Evolutionary conservation across 2,797 vertebrate species (phyloP).

Genomic region (Kryptolebias ocellatus): DNA sequence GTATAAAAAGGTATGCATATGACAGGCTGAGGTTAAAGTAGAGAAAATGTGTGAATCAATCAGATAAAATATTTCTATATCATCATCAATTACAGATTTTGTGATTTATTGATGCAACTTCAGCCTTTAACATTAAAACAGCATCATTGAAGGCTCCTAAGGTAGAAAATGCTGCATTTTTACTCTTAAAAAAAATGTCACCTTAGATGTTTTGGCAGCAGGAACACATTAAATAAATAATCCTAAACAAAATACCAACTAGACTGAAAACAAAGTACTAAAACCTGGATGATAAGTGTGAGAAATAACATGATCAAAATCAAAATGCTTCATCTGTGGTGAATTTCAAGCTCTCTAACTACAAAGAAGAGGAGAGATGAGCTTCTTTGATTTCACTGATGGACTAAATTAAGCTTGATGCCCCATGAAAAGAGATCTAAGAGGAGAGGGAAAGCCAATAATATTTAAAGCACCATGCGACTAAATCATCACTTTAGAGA

Average conservation of each 20-base stretch:
- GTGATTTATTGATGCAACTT: too few relatives aligned
- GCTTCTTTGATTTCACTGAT: slow-evolving; percentile 22
- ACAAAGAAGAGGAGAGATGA: slow-evolving; percentile 28
- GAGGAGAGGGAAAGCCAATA: slow-evolving; percentile 59
- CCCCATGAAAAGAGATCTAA: slow-evolving; percentile 70
- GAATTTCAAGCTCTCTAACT: slow-evolving; percentile 22
- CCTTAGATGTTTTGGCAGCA: too few relatives aligned
- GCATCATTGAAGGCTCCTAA: too few relatives aligned
- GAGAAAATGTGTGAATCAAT: too few relatives aligned
- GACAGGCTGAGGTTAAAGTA: too few relatives aligned
- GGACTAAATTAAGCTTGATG: slow-evolving; percentile 73
- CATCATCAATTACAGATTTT: too few relatives aligned
- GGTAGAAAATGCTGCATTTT: too few relatives aligned
- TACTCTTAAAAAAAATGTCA: too few relatives aligned
- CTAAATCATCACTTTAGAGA: slow-evolving; percentile 63
- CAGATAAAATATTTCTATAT: too few relatives aligned
- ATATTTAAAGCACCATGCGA: slow-evolving; percentile 66
- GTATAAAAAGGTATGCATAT: too few relatives aligned
- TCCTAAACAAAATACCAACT: too few relatives aligned
- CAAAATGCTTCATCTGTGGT: not conserved
- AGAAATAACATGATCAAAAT: slow-evolving; percentile 1
- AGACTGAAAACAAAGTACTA: not conserved
- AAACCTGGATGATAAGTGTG: not conserved
- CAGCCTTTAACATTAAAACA: not conserved
- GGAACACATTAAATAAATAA: too few relatives aligned